Percentiles rank a stretch among this genome's conserved stretches.
These are phyloP conservation scores for Gymnoscopelus microlampas DNA, from an alignment of 2,797 vertebrate genomes.

Conservation along the genomic window DNA sequence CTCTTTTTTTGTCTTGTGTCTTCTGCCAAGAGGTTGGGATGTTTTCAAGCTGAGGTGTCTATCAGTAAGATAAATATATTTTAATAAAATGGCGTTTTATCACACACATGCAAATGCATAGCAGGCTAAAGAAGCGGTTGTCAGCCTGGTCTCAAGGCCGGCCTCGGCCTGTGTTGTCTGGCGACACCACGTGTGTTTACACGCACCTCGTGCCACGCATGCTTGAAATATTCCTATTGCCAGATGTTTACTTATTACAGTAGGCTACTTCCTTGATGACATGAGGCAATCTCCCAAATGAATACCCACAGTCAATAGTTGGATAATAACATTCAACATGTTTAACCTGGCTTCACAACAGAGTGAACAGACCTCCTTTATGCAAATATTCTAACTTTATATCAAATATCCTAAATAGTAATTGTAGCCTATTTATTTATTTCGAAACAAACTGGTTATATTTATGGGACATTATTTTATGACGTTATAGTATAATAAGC, in stretches of 20 bases:
- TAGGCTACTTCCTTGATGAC: constrained; percentile 25
- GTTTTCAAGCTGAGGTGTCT: too few species aligned
- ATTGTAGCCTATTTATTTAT: too few species aligned
- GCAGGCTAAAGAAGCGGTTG: constrained; percentile 4
- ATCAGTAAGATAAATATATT: too few species aligned
- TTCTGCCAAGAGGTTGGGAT: too few species aligned
- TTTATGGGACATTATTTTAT: too few species aligned
- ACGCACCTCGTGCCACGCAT: constrained; percentile 14
- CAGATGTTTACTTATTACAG: constrained; percentile 54
- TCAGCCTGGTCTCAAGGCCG: neutral
- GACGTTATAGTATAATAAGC: too few species aligned
- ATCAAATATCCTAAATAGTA: too few species aligned
- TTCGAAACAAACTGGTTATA: too few species aligned
- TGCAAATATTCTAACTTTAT: too few species aligned
- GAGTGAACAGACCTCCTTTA: too few species aligned
- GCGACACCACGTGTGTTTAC: constrained; percentile 53
- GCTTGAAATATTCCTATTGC: constrained; percentile 45
- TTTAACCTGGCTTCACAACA: too few species aligned
- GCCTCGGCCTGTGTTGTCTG: constrained; percentile 43
- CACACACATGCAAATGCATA: neutral
- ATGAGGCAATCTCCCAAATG: neutral
- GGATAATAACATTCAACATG: neutral
- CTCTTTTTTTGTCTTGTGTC: too few species aligned
- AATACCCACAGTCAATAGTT: neutral
- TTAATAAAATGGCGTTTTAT: neutral